These are phyloP conservation scores for Fundulus diaphanus DNA, from an alignment of 2,797 vertebrate species.

Conservation along the genomic window DNA sequence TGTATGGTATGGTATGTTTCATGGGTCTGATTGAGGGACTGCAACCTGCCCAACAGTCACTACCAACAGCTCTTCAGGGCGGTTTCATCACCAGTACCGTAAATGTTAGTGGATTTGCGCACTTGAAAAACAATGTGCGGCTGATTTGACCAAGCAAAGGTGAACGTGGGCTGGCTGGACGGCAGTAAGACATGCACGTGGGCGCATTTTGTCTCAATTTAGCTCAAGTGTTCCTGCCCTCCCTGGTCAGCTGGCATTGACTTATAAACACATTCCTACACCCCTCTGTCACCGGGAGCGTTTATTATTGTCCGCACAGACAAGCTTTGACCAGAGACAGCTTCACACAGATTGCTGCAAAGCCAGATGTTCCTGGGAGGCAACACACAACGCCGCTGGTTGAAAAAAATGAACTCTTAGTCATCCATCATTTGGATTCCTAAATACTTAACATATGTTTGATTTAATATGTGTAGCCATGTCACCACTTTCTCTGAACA, in stretches of 20 bases:
- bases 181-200: conserved; percentile 16
- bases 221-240: conserved; percentile 46
- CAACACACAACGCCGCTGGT: neutral
- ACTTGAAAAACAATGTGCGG: no score
- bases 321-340: conserved; percentile 53
- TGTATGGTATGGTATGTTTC: no score
- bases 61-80: no score
- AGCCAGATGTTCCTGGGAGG: conserved; percentile 21
- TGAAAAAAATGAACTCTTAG: neutral
- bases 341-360: conserved; percentile 50
- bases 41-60: no score
- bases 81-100: no score
- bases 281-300: conserved; percentile 47
- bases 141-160: no score
- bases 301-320: conserved; percentile 46
- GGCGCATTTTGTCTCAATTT: conserved; percentile 49
- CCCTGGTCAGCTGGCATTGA: conserved; percentile 53
- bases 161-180: no score
- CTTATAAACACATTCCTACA: conserved; percentile 61
- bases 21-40: no score
- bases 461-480: neutral
- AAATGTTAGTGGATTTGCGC: no score
- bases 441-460: conserved; percentile 1
- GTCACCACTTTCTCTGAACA: neutral
- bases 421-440: conserved; percentile 1